These are phyloP conservation scores for Lepus europaeus DNA, from an alignment of 2,113 vertebrate genomes.

Conservation along the genomic window DNA sequence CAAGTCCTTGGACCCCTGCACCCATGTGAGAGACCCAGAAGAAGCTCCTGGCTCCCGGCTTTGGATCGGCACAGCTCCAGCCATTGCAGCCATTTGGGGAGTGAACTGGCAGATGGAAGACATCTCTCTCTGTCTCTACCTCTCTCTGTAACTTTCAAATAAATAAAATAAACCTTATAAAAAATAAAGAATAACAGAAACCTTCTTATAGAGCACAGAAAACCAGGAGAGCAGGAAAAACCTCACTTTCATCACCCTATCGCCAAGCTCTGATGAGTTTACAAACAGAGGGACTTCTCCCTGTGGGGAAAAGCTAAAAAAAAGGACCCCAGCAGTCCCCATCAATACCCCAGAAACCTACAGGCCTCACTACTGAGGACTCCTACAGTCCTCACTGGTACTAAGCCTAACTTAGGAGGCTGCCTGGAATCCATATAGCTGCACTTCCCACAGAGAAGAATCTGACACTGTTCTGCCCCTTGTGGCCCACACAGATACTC, in stretches of 20 bases:
- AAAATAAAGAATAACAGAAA: no score
- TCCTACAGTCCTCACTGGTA: background rate
- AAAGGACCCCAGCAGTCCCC: background rate
- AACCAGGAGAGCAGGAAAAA: background rate
- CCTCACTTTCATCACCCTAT: no score
- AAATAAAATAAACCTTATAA: no score
- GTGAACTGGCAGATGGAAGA: no score
- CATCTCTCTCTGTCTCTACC: no score
- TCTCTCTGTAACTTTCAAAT: no score
- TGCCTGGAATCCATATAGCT: background rate
- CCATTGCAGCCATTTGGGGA: no score
- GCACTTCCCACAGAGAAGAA: background rate
- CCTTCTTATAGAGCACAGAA: background rate
- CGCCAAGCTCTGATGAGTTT: background rate
- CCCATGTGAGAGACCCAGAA: no score
- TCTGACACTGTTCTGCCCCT: background rate
- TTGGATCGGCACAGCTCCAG: no score
- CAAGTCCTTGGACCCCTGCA: no score
- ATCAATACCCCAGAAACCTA: background rate
- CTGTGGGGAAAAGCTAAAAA: background rate
- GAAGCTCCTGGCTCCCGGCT: no score
- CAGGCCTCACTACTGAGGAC: background rate
- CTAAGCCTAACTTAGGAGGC: background rate
- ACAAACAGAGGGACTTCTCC: background rate
- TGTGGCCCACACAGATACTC: background rate